These are phyloP conservation scores for Hirundichthys speculiger DNA, from an alignment of 2,113 vertebrate species.

Conservation along the genomic window DNA sequence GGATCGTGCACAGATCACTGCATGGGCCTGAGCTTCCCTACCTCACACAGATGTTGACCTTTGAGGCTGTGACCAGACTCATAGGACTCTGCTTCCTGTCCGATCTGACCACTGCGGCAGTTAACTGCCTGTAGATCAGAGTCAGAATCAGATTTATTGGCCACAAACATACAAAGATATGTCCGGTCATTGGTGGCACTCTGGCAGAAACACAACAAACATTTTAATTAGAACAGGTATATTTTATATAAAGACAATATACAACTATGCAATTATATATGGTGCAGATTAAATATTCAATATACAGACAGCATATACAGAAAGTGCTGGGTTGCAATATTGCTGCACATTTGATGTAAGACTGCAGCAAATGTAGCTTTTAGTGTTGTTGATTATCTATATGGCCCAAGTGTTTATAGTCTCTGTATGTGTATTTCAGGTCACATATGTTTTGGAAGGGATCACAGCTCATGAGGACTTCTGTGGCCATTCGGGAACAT, in stretches of 20 bases:
- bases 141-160: too few species aligned
- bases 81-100: slow-evolving; percentile 50
- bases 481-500: slow-evolving; percentile 76
- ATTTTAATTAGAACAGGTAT: too few species aligned
- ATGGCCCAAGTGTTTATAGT: background rate
- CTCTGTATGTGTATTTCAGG: slow-evolving; percentile 36
- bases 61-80: slow-evolving; percentile 34
- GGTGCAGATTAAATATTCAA: too few species aligned
- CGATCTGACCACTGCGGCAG: slow-evolving; percentile 25
- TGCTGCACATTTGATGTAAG: background rate
- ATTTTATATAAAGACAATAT: too few species aligned
- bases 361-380: background rate
- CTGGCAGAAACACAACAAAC: too few species aligned
- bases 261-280: too few species aligned
- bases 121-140: background rate
- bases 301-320: too few species aligned
- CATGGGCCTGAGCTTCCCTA: slow-evolving; percentile 39
- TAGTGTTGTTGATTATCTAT: too few species aligned
- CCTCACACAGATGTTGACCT: slow-evolving; percentile 71
- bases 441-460: slow-evolving; percentile 70
- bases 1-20: slow-evolving; percentile 67
- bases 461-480: slow-evolving; percentile 83
- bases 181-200: too few species aligned
- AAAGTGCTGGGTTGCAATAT: too few species aligned
- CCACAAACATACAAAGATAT: too few species aligned